Evolutionary conservation across 2,113 vertebrate species (phyloP).

Genomic region (Heloderma charlesbogerti): DNA sequence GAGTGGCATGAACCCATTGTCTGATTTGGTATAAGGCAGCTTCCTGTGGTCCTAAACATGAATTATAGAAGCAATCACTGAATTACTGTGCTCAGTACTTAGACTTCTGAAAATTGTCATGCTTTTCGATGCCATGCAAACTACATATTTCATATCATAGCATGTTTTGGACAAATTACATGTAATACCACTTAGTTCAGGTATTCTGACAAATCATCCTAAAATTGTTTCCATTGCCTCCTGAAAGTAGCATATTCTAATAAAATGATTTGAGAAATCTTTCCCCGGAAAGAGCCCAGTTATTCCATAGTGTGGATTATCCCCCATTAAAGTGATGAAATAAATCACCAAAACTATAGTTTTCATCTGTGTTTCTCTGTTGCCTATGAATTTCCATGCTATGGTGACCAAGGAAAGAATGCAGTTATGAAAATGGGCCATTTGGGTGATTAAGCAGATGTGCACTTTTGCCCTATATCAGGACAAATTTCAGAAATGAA

Average conservation of each 20-base stretch:
- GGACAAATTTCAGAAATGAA: conserved; percentile 65
- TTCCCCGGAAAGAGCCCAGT: conserved; percentile 21
- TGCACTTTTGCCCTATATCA: conserved; percentile 52
- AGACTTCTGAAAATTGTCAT: not conserved
- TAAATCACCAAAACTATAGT: conserved; percentile 46
- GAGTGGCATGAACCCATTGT: not conserved
- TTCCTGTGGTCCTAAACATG: not conserved
- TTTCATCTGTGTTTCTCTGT: conserved; percentile 34
- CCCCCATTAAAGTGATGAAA: conserved; percentile 73
- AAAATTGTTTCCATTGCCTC: conserved; percentile 1
- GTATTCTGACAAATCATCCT: conserved; percentile 15
- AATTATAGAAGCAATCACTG: conserved; percentile 9
- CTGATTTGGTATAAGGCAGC: not conserved
- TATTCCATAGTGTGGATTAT: conserved; percentile 61
- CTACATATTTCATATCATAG: not conserved
- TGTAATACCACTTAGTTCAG: not conserved
- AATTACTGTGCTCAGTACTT: not conserved
- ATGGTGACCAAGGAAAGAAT: conserved; percentile 56
- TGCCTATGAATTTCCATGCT: not conserved
- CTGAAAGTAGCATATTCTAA: conserved; percentile 51
- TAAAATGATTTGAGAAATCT: conserved; percentile 39
- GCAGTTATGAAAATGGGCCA: conserved; percentile 65
- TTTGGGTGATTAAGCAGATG: conserved; percentile 65
- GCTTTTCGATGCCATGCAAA: not conserved
- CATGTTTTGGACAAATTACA: conserved; percentile 15